Conservation (phyloP, 2,113 vertebrate genomes). For the Corvus hawaiiensis region DNA sequence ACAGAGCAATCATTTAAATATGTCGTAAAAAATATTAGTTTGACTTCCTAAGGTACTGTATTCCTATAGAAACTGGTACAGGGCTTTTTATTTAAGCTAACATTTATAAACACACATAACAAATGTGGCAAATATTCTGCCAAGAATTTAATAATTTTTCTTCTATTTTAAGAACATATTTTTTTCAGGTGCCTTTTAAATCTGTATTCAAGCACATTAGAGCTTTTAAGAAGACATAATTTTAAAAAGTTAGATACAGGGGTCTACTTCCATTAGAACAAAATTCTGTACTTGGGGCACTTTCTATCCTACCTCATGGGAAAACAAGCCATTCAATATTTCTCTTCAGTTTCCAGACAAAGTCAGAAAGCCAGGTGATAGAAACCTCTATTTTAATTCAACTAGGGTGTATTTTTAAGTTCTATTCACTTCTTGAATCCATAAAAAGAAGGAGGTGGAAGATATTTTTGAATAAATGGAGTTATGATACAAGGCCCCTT, state of each 20-base stretch:
- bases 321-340: background rate
- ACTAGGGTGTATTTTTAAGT: background rate
- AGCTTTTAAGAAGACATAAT: background rate
- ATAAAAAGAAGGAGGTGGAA: background rate
- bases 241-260: background rate
- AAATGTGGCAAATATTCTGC: background rate
- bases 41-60: background rate
- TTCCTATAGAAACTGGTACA: background rate
- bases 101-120: background rate
- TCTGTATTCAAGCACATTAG: background rate
- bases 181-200: background rate
- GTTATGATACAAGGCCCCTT: background rate
- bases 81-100: background rate
- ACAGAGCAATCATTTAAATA: background rate
- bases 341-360: background rate
- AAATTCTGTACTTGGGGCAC: fast-evolving
- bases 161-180: background rate
- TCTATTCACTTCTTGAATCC: background rate
- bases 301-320: background rate
- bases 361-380: background rate
- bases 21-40: background rate
- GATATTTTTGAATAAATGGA: background rate
- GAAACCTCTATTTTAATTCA: background rate
- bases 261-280: background rate
- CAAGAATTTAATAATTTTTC: background rate